Evolutionary conservation across 2,797 vertebrate genomes (phyloP), one percentile per base, ranked within the genome.

Genomic region (Sebastes hubbsi): DNA sequence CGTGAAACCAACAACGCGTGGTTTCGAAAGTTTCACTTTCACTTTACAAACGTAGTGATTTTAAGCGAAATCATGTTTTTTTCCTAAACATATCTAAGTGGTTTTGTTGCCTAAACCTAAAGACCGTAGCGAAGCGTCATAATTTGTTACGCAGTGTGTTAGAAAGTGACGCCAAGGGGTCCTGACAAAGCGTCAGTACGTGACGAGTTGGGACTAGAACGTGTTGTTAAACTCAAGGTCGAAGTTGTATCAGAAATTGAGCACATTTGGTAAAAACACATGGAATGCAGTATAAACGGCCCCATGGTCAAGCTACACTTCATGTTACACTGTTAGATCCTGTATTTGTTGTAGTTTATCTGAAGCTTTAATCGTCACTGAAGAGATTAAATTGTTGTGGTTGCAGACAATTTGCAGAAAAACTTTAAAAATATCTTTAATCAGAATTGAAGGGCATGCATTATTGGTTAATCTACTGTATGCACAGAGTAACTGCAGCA

Each of bases 401-500:
- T 25, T 61, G 24, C 55, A 54, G 54, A 66, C 20, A 60, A 14
- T 55, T 59, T 42, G 32, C 63, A 42, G 64, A 22, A 52, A 78
- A 75, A 55, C 1, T 29, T 27, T 27, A 27, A 27, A 27, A 27
- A 27, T 27, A 27, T 27, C 27, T 27, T 27, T 27, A 27, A 27
- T 36, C 61, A 68, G 34, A 36, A 22, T 8, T 6, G 4, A 24
- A 32, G 6, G n/a, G 11, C 66, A 79, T 84, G 84, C 64, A 36
- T 65, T 49, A 68, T 52, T 54, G 58, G 29, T 76, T 13, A 1
- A 2, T 46, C 5, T 72, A 62, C 42, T 27, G 73, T 49, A 58
- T 20, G 70, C 46, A 55, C 11, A 56, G 66, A 84, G 77, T 14
- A 52, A 49, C 81, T 58, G 78, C 61, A 61, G 71, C 86, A 79